Evolutionary conservation across 92 coral and sea anemone species (phyloP).

Genomic region (Hydrozoanthus gracilis): DNA sequence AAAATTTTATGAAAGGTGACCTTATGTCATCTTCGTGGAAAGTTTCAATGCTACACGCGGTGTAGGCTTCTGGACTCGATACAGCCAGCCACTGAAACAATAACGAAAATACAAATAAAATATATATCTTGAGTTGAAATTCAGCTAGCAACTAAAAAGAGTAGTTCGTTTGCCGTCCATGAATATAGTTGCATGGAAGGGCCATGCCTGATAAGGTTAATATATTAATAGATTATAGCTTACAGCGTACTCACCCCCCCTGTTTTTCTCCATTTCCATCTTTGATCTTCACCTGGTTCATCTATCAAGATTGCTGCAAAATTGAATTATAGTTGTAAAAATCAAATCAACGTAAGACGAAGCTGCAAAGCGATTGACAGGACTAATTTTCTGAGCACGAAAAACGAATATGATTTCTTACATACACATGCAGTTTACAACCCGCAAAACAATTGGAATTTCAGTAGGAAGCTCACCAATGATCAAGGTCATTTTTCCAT

Average conservation of each 20-base stretch:
- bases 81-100: not conserved
- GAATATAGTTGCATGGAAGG: not conserved
- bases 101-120: not conserved
- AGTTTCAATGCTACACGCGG: not conserved
- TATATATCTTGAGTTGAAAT: not conserved
- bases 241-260: not conserved
- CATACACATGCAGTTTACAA: no score
- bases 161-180: not conserved
- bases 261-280: not conserved
- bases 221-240: not conserved
- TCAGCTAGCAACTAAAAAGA: not conserved
- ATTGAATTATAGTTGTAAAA: not conserved
- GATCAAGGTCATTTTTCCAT: no score
- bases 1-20: conserved; percentile 17
- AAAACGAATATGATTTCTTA: no score
- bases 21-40: not conserved
- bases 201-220: not conserved
- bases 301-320: not conserved
- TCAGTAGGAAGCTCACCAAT: no score
- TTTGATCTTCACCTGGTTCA: conserved; percentile 1
- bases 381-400: no score
- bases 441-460: no score
- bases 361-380: no score
- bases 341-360: no score
- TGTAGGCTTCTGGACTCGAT: conserved; percentile 10